Evolutionary conservation across 2,113 vertebrate species (phyloP).

Genomic region (Catagonus wagneri): DNA sequence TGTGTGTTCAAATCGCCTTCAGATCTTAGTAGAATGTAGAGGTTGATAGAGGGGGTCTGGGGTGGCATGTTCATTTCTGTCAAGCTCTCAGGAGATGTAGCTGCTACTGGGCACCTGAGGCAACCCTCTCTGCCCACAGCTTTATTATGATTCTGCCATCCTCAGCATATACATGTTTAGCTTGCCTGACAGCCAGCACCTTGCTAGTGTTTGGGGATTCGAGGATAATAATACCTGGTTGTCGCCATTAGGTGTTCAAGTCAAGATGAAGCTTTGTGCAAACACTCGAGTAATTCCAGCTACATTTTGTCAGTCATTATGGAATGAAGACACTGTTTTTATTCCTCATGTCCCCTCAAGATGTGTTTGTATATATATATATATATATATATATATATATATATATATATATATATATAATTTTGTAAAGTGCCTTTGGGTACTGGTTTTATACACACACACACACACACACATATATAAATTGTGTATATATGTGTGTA

Average conservation of each 20-base stretch:
- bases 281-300: background rate
- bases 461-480: no score
- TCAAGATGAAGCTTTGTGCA: background rate
- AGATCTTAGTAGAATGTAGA: background rate
- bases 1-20: background rate
- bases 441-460: no score
- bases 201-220: background rate
- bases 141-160: background rate
- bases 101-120: background rate
- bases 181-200: background rate
- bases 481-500: background rate
- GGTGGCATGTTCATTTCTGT: background rate
- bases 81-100: background rate
- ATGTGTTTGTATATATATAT: background rate
- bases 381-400: background rate
- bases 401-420: no score
- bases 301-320: background rate
- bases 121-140: fast-evolving
- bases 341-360: background rate
- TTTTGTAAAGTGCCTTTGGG: background rate
- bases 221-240: fast-evolving
- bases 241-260: background rate
- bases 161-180: fast-evolving
- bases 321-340: background rate
- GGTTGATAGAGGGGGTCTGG: background rate